These are phyloP conservation scores for Pseudocheirus occidentalis DNA, from an alignment of 2,797 vertebrate species.

Conservation along the genomic window DNA sequence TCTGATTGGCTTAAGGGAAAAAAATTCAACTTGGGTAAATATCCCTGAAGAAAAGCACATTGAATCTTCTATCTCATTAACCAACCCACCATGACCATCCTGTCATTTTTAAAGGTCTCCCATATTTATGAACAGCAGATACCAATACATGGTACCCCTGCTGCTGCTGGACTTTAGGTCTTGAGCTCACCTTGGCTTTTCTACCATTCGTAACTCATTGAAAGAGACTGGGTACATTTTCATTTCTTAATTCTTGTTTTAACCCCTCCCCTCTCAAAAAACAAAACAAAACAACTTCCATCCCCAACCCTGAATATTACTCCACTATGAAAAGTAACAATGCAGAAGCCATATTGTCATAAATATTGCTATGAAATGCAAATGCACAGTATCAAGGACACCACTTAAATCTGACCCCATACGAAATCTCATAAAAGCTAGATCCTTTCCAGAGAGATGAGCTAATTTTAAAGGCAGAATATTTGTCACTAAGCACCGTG, in stretches of 20 bases:
- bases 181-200: background rate
- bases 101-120: background rate
- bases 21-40: background rate
- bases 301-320: conserved; percentile 25
- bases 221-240: background rate
- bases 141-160: background rate
- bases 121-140: background rate
- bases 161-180: background rate
- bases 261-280: background rate
- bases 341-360: conserved; percentile 29
- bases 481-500: conserved; percentile 33
- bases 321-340: conserved; percentile 21
- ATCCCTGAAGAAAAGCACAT: background rate
- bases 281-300: background rate
- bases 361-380: conserved; percentile 49
- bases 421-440: conserved; percentile 56
- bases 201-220: conserved; percentile 39
- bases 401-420: conserved; percentile 68
- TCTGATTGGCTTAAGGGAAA: background rate
- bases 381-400: conserved; percentile 41
- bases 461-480: conserved; percentile 42
- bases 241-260: background rate
- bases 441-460: conserved; percentile 48
- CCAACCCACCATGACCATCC: background rate
- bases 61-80: background rate